phyloP scores from a whole-genome alignment of 2,797 vertebrate species.

The Pristis pectinata region DNA sequence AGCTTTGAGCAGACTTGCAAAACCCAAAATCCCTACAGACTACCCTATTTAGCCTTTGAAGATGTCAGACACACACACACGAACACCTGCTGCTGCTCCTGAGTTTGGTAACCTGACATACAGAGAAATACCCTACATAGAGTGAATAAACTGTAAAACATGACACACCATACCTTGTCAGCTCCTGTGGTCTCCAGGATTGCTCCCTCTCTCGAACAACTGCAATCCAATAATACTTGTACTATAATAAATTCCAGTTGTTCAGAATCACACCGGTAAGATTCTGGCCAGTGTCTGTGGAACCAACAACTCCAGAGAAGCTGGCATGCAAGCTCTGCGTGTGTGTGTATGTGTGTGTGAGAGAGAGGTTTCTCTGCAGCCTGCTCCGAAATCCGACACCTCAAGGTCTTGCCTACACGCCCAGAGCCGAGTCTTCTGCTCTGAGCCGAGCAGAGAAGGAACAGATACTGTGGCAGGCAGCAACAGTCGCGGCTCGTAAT shows the following conservation, averaged over 20 bases:
- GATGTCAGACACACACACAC: background rate
- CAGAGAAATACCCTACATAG: background rate
- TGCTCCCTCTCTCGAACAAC: background rate
- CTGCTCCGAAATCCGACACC: conserved; percentile 23
- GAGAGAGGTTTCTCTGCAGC: background rate
- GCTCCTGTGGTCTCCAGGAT: too few species aligned
- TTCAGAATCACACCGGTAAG: background rate
- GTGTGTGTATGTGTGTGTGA: background rate
- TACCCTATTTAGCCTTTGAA: background rate
- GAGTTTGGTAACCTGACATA: background rate
- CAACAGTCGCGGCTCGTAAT: background rate
- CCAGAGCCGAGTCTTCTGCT: background rate
- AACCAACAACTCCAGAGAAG: background rate
- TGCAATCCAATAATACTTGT: too few species aligned
- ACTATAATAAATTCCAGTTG: background rate
- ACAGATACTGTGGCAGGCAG: background rate
- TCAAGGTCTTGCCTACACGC: background rate
- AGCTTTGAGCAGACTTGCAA: background rate
- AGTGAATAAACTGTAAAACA: background rate
- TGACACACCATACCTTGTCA: background rate
- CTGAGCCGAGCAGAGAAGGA: background rate
- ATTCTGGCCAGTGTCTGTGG: background rate
- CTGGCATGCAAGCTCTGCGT: background rate
- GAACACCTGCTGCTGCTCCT: background rate
- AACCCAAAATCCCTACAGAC: too few species aligned